A percentile compares a stretch with the other conserved stretches of the same genome.
These are phyloP conservation scores for Yoshiicerus persimilis DNA, from an alignment of 1,140 invertebrate genomes.

Conservation along the genomic window DNA sequence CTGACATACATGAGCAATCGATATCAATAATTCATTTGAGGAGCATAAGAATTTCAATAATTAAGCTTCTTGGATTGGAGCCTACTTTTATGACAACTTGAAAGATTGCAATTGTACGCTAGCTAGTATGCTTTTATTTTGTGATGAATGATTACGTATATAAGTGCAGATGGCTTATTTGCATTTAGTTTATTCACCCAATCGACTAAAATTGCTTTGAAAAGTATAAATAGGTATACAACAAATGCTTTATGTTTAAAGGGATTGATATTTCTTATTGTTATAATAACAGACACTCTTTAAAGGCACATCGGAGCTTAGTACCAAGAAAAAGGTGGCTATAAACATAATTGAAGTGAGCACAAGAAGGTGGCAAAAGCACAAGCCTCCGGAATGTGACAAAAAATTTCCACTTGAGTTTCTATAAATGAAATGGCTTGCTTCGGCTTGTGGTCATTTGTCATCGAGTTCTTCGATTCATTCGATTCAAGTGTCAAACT, in stretches of 20 bases:
- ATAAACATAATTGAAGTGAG: background rate
- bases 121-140: no score
- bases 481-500: background rate
- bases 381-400: constrained; percentile 27
- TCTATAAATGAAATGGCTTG: background rate
- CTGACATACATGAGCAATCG: no score
- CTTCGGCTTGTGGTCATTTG: constrained; percentile 35
- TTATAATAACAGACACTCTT: background rate
- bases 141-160: background rate
- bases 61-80: no score
- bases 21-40: no score
- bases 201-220: background rate
- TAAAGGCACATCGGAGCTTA: background rate
- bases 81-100: no score
- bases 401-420: constrained; percentile 31
- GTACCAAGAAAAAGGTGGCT: background rate
- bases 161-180: background rate
- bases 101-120: no score
- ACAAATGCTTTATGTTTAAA: background rate
- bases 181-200: background rate
- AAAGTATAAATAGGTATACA: background rate
- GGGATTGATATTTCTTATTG: background rate
- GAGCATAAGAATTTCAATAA: no score
- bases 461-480: constrained; percentile 34
- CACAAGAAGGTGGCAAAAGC: background rate